These are phyloP conservation scores for Sebastiscus albofasciatus DNA, from an alignment of 2,797 vertebrate species.

Conservation along the genomic window DNA sequence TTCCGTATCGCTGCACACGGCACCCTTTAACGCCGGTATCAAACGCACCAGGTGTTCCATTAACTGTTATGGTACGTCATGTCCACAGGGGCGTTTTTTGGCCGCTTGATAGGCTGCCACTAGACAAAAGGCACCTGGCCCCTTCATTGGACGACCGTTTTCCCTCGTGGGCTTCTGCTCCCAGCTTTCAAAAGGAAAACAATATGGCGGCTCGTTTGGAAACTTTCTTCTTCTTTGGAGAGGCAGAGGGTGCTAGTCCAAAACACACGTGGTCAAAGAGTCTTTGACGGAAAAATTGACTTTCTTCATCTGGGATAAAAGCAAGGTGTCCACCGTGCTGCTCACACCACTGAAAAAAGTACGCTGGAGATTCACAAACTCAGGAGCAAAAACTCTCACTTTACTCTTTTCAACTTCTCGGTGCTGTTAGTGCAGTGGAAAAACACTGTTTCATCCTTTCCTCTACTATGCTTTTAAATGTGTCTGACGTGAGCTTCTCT, in stretches of 20 bases:
- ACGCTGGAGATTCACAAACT: constrained; percentile 80
- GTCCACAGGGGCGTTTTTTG: too few species aligned
- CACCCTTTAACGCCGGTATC: too few species aligned
- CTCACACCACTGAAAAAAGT: constrained; percentile 88
- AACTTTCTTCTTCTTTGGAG: neutral
- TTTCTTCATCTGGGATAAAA: constrained; percentile 86
- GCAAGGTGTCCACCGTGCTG: constrained; percentile 87
- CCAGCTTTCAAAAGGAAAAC: too few species aligned
- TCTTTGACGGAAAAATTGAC: constrained; percentile 87
- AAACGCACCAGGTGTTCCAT: too few species aligned
- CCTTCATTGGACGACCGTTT: accelerated
- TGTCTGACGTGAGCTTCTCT: constrained; percentile 31
- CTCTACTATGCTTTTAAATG: constrained; percentile 53
- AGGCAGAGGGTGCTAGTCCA: constrained; percentile 74
- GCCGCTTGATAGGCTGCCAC: too few species aligned
- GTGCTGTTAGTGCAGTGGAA: neutral
- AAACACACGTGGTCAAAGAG: constrained; percentile 88
- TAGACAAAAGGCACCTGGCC: too few species aligned
- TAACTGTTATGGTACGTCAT: too few species aligned
- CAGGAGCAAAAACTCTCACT: constrained; percentile 82
- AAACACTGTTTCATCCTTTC: neutral
- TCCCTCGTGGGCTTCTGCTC: too few species aligned
- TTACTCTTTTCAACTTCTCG: neutral
- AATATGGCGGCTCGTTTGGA: too few species aligned
- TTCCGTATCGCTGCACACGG: too few species aligned